Evolutionary conservation across 2,888 invertebrate species (phyloP).

Genomic region (Platycnemis pennipes): DNA sequence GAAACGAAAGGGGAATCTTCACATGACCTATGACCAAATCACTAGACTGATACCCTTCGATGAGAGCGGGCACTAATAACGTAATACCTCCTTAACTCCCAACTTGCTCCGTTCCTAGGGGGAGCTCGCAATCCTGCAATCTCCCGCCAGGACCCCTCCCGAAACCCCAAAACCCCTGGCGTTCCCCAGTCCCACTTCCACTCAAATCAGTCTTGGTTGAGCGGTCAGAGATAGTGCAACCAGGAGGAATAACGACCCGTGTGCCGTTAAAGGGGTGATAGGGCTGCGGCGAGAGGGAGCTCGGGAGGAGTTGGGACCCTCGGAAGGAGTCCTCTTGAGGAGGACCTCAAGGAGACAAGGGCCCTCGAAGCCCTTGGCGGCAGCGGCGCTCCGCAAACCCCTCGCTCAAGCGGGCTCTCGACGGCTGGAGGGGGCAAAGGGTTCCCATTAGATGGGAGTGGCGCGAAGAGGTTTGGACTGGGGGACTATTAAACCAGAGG

Average conservation of each 20-base stretch:
- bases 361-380: background rate
- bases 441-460: constrained; percentile 28
- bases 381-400: constrained; percentile 16
- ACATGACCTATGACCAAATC: too few relatives aligned
- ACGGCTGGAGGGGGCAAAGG: background rate
- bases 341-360: background rate
- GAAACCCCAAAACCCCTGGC: too few relatives aligned
- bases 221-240: constrained; percentile 49
- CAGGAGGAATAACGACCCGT: constrained; percentile 2
- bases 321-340: background rate
- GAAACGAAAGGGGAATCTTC: too few relatives aligned
- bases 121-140: background rate
- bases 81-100: background rate
- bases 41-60: too few relatives aligned
- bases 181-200: background rate
- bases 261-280: constrained; percentile 21
- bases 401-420: background rate
- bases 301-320: background rate
- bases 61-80: background rate
- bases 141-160: background rate
- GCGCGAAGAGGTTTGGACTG: background rate
- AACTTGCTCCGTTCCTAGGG: background rate
- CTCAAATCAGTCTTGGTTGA: constrained; percentile 49
- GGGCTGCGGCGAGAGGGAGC: background rate
- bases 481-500: background rate